Percentiles rank a stretch among this genome's conserved stretches.
These are phyloP conservation scores for Apogon hyalosoma DNA, from an alignment of 2,797 vertebrate genomes.

Conservation along the genomic window DNA sequence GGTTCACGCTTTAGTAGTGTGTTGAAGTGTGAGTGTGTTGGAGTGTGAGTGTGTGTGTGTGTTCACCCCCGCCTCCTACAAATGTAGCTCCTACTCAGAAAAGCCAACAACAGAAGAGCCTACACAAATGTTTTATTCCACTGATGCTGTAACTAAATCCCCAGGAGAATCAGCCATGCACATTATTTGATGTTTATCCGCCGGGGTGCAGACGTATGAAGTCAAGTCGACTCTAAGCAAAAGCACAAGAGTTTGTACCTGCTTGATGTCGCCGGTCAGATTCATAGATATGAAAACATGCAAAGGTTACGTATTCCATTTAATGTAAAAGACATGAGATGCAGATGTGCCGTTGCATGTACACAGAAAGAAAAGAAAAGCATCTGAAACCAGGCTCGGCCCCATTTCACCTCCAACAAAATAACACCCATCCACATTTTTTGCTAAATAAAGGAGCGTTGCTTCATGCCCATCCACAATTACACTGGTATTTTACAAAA, in stretches of 20 bases:
- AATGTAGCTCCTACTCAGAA: conserved; percentile 38
- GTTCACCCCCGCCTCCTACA: conserved; percentile 2
- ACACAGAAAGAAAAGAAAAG: too few relatives aligned
- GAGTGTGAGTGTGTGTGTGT: conserved; percentile 9
- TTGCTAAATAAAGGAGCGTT: too few relatives aligned
- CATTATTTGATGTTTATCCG: conserved; percentile 26
- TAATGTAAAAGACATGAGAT: too few relatives aligned
- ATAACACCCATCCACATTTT: too few relatives aligned
- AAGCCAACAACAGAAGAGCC: conserved; percentile 37
- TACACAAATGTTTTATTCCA: conserved; percentile 50
- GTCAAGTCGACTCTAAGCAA: background rate
- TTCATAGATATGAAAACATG: too few relatives aligned
- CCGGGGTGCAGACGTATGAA: conserved; percentile 6
- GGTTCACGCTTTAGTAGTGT: background rate
- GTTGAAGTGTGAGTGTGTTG: conserved; percentile 14
- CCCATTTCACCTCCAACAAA: too few relatives aligned
- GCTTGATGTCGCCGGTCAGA: background rate
- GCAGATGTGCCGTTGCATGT: too few relatives aligned
- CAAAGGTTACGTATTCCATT: too few relatives aligned
- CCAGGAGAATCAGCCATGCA: conserved; percentile 18
- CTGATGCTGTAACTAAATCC: conserved; percentile 34
- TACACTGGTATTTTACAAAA: too few relatives aligned
- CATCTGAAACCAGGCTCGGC: too few relatives aligned
- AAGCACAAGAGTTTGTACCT: conserved; percentile 7
- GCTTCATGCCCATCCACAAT: too few relatives aligned